Evolutionary conservation across 1,140 invertebrate species (phyloP).

Genomic region (Meteorus sp.): DNA sequence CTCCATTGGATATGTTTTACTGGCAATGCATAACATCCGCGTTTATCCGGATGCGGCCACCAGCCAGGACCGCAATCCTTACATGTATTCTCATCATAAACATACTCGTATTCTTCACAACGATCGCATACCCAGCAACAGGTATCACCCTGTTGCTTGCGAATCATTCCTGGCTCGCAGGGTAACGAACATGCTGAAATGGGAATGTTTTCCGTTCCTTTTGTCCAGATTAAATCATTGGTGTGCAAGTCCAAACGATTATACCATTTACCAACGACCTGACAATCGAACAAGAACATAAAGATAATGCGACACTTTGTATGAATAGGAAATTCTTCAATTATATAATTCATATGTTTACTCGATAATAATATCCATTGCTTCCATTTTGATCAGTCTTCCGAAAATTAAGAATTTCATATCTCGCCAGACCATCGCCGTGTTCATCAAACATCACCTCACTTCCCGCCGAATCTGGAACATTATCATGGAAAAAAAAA

Average conservation of each 20-base stretch:
- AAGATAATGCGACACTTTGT: no score
- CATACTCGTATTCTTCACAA: slow-evolving; percentile 68
- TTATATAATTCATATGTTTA: slow-evolving; percentile 40
- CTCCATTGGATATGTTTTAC: slow-evolving; percentile 63
- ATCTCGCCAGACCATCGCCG: slow-evolving; percentile 70
- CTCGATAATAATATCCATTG: slow-evolving; percentile 65
- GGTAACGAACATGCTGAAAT: slow-evolving; percentile 70
- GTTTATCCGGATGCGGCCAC: slow-evolving; percentile 66
- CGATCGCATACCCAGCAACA: slow-evolving; percentile 80
- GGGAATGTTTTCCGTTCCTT: slow-evolving; percentile 59
- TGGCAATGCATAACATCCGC: slow-evolving; percentile 63
- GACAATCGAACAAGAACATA: slow-evolving; percentile 8
- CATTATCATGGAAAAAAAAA: slow-evolving; percentile 16
- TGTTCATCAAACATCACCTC: slow-evolving; percentile 68
- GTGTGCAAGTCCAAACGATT: slow-evolving; percentile 63
- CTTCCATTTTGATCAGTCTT: slow-evolving; percentile 56
- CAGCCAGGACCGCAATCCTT: slow-evolving; percentile 66
- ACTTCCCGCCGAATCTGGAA: slow-evolving; percentile 66
- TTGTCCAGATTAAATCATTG: slow-evolving; percentile 63
- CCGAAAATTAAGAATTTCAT: slow-evolving; percentile 67
- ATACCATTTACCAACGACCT: slow-evolving; percentile 70
- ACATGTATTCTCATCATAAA: slow-evolving; percentile 70
- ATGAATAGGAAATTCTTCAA: no score
- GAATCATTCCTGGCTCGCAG: slow-evolving; percentile 70
- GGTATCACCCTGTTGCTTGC: slow-evolving; percentile 73